A percentile compares a stretch with the other conserved stretches of the same genome.
phyloP scores from a whole-genome alignment of 2,797 vertebrate species.

The Echeneis naucrates region DNA sequence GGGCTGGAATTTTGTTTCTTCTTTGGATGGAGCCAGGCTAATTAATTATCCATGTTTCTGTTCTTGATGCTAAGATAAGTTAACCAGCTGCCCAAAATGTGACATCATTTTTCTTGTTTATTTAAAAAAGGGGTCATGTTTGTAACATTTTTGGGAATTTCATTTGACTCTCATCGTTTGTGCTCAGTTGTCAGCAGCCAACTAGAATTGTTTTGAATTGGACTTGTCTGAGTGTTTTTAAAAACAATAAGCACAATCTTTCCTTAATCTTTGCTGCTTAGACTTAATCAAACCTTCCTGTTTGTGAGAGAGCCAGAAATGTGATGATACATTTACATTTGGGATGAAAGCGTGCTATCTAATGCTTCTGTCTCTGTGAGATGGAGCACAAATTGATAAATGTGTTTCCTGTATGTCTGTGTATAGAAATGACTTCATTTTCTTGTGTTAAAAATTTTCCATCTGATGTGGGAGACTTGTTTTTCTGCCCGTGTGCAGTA shows the following conservation, averaged over 20 bases:
- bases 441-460: conserved; percentile 7
- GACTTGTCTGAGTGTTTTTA: background rate
- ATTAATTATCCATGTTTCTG: too few relatives aligned
- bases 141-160: too few relatives aligned
- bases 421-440: background rate
- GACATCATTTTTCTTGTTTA: background rate
- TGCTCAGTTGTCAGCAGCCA: background rate
- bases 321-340: background rate
- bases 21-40: background rate
- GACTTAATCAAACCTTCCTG: background rate
- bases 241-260: background rate
- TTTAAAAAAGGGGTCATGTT: background rate
- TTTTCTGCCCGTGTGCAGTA: conserved; percentile 17
- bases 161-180: background rate
- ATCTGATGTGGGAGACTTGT: conserved; percentile 13
- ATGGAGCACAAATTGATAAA: background rate
- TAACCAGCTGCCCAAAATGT: background rate
- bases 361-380: background rate
- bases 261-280: background rate
- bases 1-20: background rate
- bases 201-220: background rate
- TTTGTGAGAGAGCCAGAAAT: background rate
- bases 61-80: too few relatives aligned
- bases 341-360: background rate
- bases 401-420: background rate